Evolutionary conservation across 2,797 vertebrate genomes (phyloP), one percentile per base, ranked within the genome.

Genomic region (Poeciliopsis infans): DNA sequence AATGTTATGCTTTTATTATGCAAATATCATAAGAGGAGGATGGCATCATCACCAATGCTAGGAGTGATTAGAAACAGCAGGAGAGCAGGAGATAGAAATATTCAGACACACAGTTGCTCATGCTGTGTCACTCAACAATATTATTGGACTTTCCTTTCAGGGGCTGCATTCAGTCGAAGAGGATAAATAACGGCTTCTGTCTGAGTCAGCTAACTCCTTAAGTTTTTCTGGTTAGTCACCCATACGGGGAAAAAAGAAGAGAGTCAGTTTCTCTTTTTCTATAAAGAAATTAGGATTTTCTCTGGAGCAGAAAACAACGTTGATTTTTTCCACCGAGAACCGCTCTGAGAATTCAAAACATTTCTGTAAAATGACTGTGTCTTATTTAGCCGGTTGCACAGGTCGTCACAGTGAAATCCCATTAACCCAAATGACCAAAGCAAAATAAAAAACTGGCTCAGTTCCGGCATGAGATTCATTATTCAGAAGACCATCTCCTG

Each of bases 401-500:
- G 73, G 78, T 76, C 83, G 79, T 77, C 55, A n/a, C 28, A 61
- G 76, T 43, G 79, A 36, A 33, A 79, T 6, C 66, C 74, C 80
- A 85, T 77, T 70, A 82, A 69, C 41, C 36, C 28, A 70, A 71
- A 75, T n/a, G 28, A 75, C 10, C 76, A 81, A 86, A 80, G 84
- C 45, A 57, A 72, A 85, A 59, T 83, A 43, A 82, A 82, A 81
- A 83, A 82, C 79, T 81, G 86, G 79, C 82, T 61, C 77, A 47
- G 77, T 78, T 82, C 81, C 86, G 85, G 46, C 71, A 78, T 70
- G 12, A 79, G 49, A 86, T 92, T 78, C 83, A 88, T 91, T 87
- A 89, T 92, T 90, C 83, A 90, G 88, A 55, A 83, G 53, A 53
- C 75, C 79, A 84, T 82, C 61, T 90, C 83, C 83, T 81, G 76